A percentile compares a stretch with the other conserved stretches of the same genome.
phyloP scores from a whole-genome alignment of 2,888 invertebrate genomes.

The Euzetes globulus region DNA sequence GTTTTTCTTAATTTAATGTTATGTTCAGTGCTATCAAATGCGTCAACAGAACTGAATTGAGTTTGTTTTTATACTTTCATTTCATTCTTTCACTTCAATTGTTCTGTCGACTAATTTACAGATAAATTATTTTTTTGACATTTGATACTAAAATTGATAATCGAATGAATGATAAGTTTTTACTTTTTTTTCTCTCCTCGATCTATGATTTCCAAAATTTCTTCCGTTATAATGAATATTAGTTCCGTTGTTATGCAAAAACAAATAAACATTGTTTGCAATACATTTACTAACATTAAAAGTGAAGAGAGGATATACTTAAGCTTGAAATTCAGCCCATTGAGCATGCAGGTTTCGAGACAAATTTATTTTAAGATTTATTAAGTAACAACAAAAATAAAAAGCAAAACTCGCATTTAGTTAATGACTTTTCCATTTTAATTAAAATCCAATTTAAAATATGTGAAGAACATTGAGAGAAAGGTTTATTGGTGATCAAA shows the following conservation, averaged over 20 bases:
- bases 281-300: too few species aligned
- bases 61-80: conserved; percentile 10
- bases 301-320: too few species aligned
- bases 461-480: too few species aligned
- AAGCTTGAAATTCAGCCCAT: too few species aligned
- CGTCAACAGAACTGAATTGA: not conserved
- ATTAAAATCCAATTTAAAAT: too few species aligned
- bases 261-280: too few species aligned
- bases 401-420: too few species aligned
- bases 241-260: not conserved
- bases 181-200: not conserved
- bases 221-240: not conserved
- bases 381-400: too few species aligned
- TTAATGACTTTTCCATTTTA: too few species aligned
- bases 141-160: not conserved
- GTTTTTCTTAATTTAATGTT: conserved; percentile 21
- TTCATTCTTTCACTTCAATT: not conserved
- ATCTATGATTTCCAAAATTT: not conserved
- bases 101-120: not conserved
- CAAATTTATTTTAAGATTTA: too few species aligned
- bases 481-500: too few species aligned
- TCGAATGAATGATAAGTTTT: not conserved
- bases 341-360: too few species aligned
- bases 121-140: conserved; percentile 13
- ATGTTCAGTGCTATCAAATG: not conserved